These are phyloP conservation scores for Oceanites oceanicus DNA, from an alignment of 2,113 vertebrate genomes.

Conservation along the genomic window DNA sequence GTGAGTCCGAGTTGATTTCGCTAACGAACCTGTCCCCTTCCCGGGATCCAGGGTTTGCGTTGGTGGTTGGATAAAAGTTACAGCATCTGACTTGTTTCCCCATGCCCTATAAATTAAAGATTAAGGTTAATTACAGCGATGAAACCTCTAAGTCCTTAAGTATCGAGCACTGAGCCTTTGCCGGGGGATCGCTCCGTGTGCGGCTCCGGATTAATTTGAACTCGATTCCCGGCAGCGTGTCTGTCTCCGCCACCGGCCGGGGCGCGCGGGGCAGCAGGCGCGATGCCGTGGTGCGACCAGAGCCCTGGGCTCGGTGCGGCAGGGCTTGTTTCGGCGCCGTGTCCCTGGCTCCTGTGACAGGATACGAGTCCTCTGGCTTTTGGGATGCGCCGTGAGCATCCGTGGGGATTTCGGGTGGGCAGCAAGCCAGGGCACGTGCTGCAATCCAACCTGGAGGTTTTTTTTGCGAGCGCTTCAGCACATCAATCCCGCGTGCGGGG, in stretches of 20 bases:
- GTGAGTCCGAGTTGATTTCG: background rate
- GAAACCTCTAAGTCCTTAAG: constrained; percentile 27
- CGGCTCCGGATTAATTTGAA: rapidly evolving
- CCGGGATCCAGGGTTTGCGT: background rate
- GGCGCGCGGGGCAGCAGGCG: rapidly evolving
- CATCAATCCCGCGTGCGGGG: rapidly evolving
- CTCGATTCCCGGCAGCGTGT: background rate
- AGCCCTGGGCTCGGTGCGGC: rapidly evolving
- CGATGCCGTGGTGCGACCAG: background rate
- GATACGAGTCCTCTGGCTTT: background rate
- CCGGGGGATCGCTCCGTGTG: rapidly evolving
- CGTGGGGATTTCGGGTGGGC: background rate
- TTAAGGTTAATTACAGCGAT: constrained; percentile 58
- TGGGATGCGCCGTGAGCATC: background rate
- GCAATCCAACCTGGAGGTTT: background rate
- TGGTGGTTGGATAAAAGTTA: background rate
- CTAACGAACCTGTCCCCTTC: background rate
- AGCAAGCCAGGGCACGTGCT: rapidly evolving
- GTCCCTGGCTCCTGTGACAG: background rate
- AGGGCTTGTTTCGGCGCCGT: rapidly evolving
- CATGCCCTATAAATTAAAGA: constrained; percentile 50
- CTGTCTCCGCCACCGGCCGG: rapidly evolving
- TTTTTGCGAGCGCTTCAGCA: background rate
- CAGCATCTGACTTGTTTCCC: background rate
- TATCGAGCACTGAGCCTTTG: background rate